Evolutionary conservation across 2,888 invertebrate genomes (phyloP), one percentile per base, ranked within the genome.

Genomic region (Lepetodrilus schrolli): DNA sequence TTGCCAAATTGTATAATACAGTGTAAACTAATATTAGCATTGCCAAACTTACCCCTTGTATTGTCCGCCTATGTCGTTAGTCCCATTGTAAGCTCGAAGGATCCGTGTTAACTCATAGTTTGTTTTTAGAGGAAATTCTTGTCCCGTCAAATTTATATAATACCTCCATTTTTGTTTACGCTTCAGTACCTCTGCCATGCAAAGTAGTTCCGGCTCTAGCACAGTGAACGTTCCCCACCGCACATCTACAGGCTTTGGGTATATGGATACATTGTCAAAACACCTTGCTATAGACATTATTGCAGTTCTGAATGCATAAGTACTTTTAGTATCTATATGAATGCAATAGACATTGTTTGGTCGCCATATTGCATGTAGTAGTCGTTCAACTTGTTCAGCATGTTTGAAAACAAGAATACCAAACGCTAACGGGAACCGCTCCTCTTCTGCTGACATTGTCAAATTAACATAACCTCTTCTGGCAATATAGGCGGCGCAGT

Each of bases 71-170:
- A 89, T 82, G 49, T 86, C 84, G 70, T 88, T 89, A 0, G 86
- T 80, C 0, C 89, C 89, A 65, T 86, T 83, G 51, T 82, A 83
- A 1, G 81, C 72, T 36, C 81, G 78, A 1, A 89, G 75, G 17
- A 89, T 87, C 7, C 78, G 71, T 8, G 88, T 88, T 4, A 89
- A 72, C 68, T 90, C 87, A 7, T 74, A 74, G 72, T 89, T 89
- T 4, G 87, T 89, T 72, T 85, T 86, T 17, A 88, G 74, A 0
- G 90, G 89, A 74, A 88, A 86, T 77, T 89, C 87, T 70, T 87
- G 87, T 2, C 86, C 88, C 0, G 87, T 87, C 47, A 89, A 75
- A 70, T 90, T 90, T 23, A 89, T 86, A 70, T 89, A 86, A 73
- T 89, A 89, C 65, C 83, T 82, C 89, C 89, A 89, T 34, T 70